Base-by-base conservation (phyloP, 2,797 vertebrate species). In the Oryzias dopingdopingensis region DNA sequence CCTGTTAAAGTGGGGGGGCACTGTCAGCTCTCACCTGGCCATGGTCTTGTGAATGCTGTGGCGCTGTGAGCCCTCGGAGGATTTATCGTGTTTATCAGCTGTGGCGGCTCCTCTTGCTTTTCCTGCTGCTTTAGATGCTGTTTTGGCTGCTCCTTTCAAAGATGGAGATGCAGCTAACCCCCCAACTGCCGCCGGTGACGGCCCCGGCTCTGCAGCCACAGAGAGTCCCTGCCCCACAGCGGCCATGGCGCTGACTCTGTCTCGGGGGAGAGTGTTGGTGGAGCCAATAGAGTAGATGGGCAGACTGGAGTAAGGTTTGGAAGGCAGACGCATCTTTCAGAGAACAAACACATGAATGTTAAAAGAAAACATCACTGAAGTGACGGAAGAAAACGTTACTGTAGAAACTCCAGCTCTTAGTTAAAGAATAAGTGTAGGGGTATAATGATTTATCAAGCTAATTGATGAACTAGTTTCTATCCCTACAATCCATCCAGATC, bases 271-370 rank as follows among this genome's bases (percentile, higher is more conserved):
- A 54, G 95, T 86, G 68, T 93, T 83, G 55, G 95, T 95, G 10
- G 97, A 95, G 72, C 97, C 96, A 75, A 98, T 85, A 14, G 97
- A 96, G 86, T 97, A 98, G 82, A 99, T 98, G 50, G 97, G 97
- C 51, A 98, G 90, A 46, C 90, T 96, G 62, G 94, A 94, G 43
- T 97, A 98, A 64, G 96, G 97, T 90, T 98, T 99, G 41, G 97
- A 96, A 3, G 96, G 97, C 82, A 98, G 87, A 61, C 95, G 91
- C 94, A 99, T 99, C 97, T 99, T 79, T 62, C 40, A 43, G 15
- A 73, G 42, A 45, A 40, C 16, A 48, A 53, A 48, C 48, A 13
- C 44, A 53, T n/a, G 18, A 53, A 52, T 13, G 20, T 40, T 23
- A 52, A 14, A n/a, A 40, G 7, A 13, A 42, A 18, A n/a, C 42